These are phyloP conservation scores for Nicator chloris DNA, from an alignment of 2,113 vertebrate genomes.

Conservation along the genomic window DNA sequence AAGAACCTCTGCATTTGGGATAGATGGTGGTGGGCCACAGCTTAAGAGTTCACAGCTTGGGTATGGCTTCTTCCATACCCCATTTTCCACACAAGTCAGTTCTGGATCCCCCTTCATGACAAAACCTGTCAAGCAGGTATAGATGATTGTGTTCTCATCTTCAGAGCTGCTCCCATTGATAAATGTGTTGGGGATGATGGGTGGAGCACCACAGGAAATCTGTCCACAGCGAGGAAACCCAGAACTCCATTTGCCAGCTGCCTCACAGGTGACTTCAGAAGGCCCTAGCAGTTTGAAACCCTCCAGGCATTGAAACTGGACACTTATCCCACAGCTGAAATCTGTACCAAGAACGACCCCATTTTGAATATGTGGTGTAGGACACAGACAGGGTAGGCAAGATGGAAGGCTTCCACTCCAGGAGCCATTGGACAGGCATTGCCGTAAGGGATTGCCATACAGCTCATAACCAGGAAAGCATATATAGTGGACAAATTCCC, in stretches of 20 bases:
- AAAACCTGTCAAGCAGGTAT: slow-evolving; percentile 86
- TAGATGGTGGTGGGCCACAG: slow-evolving; percentile 84
- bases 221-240: slow-evolving; percentile 83
- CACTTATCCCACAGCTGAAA: slow-evolving; percentile 79
- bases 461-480: slow-evolving; percentile 89
- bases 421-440: slow-evolving; percentile 81
- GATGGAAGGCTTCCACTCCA: slow-evolving; percentile 86
- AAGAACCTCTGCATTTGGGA: slow-evolving; percentile 75
- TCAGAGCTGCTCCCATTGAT: slow-evolving; percentile 75
- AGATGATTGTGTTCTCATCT: slow-evolving; percentile 81
- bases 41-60: slow-evolving; percentile 83
- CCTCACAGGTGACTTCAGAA: slow-evolving; percentile 81
- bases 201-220: slow-evolving; percentile 79
- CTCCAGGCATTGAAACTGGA: slow-evolving; percentile 81
- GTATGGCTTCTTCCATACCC: slow-evolving; percentile 84
- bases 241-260: slow-evolving; percentile 85
- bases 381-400: slow-evolving; percentile 84
- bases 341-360: slow-evolving; percentile 75
- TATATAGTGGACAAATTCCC: slow-evolving; percentile 81
- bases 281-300: slow-evolving; percentile 86
- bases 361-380: slow-evolving; percentile 75
- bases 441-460: slow-evolving; percentile 78
- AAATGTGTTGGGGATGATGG: slow-evolving; percentile 80
- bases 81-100: slow-evolving; percentile 81
- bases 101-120: slow-evolving; percentile 75